Conservation (phyloP, 1,140 invertebrate genomes). For the Drosophila paulistorum region DNA sequence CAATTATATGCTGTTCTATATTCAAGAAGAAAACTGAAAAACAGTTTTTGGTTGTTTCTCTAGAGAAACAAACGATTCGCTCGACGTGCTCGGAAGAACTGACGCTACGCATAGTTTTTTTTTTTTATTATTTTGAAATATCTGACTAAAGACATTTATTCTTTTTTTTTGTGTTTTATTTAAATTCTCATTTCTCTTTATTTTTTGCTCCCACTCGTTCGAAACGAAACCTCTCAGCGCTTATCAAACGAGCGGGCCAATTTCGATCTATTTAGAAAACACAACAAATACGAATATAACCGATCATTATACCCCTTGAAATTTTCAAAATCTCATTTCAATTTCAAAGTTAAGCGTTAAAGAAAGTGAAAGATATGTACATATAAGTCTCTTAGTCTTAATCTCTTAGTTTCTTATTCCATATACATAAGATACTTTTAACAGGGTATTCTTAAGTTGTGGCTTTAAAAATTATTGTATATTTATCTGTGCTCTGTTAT, state of each 20-base stretch:
- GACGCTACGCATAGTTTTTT: constrained; percentile 51
- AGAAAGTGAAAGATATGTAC: too few relatives aligned
- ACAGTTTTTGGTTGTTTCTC: neutral
- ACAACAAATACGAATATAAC: constrained; percentile 43
- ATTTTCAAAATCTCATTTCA: neutral
- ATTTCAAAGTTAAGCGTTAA: too few relatives aligned
- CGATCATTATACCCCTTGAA: constrained; percentile 38
- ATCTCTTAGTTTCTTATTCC: constrained; percentile 16
- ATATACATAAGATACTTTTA: neutral
- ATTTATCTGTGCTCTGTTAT: neutral
- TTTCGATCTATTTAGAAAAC: constrained; percentile 76
- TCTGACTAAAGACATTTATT: constrained; percentile 37
- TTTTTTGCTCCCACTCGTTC: neutral
- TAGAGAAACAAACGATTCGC: constrained; percentile 28
- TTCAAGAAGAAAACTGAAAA: constrained; percentile 16
- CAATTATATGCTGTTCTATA: constrained; percentile 42
- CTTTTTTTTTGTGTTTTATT: neutral
- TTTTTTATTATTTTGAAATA: constrained; percentile 32
- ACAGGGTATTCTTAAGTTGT: neutral
- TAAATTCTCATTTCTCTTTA: constrained; percentile 17
- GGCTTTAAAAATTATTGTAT: neutral
- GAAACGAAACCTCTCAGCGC: constrained; percentile 44
- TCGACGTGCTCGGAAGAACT: constrained; percentile 51
- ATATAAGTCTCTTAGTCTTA: too few relatives aligned
- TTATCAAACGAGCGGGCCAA: constrained; percentile 55